A percentile compares a stretch with the other conserved stretches of the same genome.
phyloP scores from a whole-genome alignment of 2,113 vertebrate genomes.

The Crotalus viridis region DNA sequence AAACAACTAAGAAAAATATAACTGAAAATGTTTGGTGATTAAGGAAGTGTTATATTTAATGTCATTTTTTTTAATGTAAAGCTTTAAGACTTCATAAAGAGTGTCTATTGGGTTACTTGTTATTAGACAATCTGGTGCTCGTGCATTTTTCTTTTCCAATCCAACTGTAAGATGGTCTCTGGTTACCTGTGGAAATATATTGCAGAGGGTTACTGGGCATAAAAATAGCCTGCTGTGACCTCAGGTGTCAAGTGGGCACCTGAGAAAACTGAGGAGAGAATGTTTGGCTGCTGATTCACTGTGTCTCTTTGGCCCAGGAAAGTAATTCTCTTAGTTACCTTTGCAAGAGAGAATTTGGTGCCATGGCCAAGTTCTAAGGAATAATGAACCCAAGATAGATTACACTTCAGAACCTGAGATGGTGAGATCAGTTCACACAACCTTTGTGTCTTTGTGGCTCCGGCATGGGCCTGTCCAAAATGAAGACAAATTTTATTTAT shows the following conservation, averaged over 20 bases:
- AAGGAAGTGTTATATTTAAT: neutral
- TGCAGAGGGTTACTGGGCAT: neutral
- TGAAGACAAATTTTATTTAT: neutral
- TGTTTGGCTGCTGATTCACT: constrained; percentile 29
- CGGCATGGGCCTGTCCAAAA: neutral
- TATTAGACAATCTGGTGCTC: neutral
- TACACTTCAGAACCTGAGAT: neutral
- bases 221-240: neutral
- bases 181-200: neutral
- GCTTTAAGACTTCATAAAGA: neutral
- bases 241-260: constrained; percentile 44
- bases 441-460: neutral
- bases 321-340: constrained; percentile 34
- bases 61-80: neutral
- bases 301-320: constrained; percentile 26
- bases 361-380: constrained; percentile 9
- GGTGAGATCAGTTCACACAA: neutral
- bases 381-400: constrained; percentile 4
- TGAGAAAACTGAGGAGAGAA: constrained; percentile 45
- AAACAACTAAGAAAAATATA: neutral
- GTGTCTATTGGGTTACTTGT: neutral
- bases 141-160: neutral
- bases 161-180: neutral
- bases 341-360: constrained; percentile 50
- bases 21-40: neutral